phyloP scores from a whole-genome alignment of 2,888 invertebrate genomes.

The Torymus auratus region DNA sequence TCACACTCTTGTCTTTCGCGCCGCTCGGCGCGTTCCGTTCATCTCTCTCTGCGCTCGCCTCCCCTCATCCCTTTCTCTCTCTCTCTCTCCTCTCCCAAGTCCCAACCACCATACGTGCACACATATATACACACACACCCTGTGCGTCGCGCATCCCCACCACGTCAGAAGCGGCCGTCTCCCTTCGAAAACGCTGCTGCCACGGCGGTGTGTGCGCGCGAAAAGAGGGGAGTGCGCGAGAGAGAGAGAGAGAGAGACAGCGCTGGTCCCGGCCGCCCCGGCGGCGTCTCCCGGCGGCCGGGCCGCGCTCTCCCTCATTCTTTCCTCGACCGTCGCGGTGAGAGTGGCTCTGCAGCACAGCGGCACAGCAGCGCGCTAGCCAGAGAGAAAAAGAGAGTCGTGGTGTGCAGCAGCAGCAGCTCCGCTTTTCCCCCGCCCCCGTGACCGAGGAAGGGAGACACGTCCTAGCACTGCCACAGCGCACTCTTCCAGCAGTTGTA shows the following conservation, averaged over 20 bases:
- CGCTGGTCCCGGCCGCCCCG: constrained; percentile 58
- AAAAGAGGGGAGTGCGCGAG: constrained; percentile 15
- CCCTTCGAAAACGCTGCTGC: neutral
- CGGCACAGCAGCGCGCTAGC: neutral
- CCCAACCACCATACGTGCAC: neutral
- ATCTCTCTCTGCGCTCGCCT: neutral
- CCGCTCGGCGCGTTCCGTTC: constrained; percentile 3
- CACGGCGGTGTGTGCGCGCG: constrained; percentile 28
- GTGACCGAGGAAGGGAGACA: constrained; percentile 1
- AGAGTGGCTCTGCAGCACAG: constrained; percentile 47
- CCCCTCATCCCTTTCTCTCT: constrained; percentile 11
- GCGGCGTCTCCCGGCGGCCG: constrained; percentile 58
- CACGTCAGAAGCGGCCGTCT: neutral
- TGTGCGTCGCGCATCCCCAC: constrained; percentile 8
- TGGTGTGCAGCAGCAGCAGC: too few relatives aligned
- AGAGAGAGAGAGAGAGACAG: constrained; percentile 23
- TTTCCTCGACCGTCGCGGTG: constrained; percentile 68
- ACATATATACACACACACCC: constrained; percentile 4
- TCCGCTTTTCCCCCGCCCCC: constrained; percentile 21
- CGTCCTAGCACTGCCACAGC: too few relatives aligned
- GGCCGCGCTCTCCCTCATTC: constrained; percentile 64
- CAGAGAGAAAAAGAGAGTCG: too few relatives aligned
- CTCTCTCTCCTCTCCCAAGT: constrained; percentile 3
- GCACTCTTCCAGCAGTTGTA: neutral
- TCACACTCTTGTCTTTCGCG: constrained; percentile 36